These are phyloP conservation scores for Stictonetta naevosa DNA, from an alignment of 2,113 vertebrate species.

Conservation along the genomic window DNA sequence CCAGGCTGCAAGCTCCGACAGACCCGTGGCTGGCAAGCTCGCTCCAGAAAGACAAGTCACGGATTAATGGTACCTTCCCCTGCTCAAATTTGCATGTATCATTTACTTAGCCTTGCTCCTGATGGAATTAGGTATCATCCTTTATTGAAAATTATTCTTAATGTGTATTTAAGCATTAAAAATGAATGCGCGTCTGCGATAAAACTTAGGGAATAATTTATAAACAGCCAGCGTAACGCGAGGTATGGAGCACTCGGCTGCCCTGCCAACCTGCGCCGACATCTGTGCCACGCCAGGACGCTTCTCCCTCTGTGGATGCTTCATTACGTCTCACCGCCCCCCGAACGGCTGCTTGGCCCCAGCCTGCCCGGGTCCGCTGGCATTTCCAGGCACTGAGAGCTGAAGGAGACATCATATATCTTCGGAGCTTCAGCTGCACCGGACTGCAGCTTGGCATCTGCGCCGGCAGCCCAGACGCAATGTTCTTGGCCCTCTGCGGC, in stretches of 20 bases:
- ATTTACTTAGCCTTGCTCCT: constrained; percentile 42
- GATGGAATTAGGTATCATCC: constrained; percentile 36
- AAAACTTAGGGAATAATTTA: constrained; percentile 73
- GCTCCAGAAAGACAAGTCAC: background rate
- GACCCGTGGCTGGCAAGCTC: background rate
- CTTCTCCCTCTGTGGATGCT: constrained; percentile 1
- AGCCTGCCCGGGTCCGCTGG: background rate
- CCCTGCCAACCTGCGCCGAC: background rate
- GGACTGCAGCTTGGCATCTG: background rate
- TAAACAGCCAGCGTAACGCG: background rate
- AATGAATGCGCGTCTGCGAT: constrained; percentile 39
- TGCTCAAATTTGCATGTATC: constrained; percentile 27
- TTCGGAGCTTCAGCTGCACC: background rate
- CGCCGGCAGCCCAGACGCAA: background rate
- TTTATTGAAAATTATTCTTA: constrained; percentile 61
- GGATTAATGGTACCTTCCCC: constrained; percentile 14
- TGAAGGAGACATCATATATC: background rate
- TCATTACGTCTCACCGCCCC: background rate
- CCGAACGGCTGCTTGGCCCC: background rate
- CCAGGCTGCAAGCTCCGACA: constrained; percentile 20
- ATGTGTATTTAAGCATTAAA: constrained; percentile 70
- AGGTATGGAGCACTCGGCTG: background rate
- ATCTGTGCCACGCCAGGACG: background rate
- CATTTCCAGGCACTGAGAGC: background rate
- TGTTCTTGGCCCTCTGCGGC: background rate